Base-by-base conservation (phyloP, 2,797 vertebrate genomes). In the Alcedo atthis region DNA sequence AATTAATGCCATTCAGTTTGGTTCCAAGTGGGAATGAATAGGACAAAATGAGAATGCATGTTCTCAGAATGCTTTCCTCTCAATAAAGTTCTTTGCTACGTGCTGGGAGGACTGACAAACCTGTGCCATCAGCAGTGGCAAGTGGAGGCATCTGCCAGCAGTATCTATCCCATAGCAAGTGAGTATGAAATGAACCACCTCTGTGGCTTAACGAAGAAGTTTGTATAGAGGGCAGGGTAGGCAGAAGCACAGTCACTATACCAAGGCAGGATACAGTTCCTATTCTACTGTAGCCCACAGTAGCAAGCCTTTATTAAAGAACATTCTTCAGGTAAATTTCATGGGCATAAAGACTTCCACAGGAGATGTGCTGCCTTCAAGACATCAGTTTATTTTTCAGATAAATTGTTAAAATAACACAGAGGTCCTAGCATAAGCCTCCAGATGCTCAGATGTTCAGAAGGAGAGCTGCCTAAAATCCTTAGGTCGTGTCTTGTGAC, bases 1-100 rank as follows among this genome's bases (percentile, higher is more conserved):
- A 97, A 97, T 96, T 96, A 97, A 94, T 95, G 96, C 84, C 92
- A 97, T 96, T 94, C 95, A 46, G 37, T 95, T 97, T 69, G 70
- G 92, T 92, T 97, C 97, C 2, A 26, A 97, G 95, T 92, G 91
- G 79, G 89, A 88, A 95, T 81, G 87, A 97, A 96, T 45, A 59
- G 25, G 70, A 87, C 22, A 80, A 92, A 90, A 96, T 45, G 35
- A 92, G 81, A 95, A 66, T 55, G 35, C 35, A 37, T 43, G 66
- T 86, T 91, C 81, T 87, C 68, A 57, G 89, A 85, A 78, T 46
- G 70, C 42, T 78, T 74, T 95, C 49, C 71, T 90, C 85, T 90
- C 87, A 66, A 42, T 74, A 96, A 88, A 8, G 61, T 63, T 82
- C 86, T 94, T 80, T 89, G 49, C 54, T 59, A 21, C 4, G 2